A percentile compares a stretch with the other conserved stretches of the same genome.
Evolutionary conservation across 2,113 vertebrate species (phyloP).

Genomic region (Acrocephalus kingi): DNA sequence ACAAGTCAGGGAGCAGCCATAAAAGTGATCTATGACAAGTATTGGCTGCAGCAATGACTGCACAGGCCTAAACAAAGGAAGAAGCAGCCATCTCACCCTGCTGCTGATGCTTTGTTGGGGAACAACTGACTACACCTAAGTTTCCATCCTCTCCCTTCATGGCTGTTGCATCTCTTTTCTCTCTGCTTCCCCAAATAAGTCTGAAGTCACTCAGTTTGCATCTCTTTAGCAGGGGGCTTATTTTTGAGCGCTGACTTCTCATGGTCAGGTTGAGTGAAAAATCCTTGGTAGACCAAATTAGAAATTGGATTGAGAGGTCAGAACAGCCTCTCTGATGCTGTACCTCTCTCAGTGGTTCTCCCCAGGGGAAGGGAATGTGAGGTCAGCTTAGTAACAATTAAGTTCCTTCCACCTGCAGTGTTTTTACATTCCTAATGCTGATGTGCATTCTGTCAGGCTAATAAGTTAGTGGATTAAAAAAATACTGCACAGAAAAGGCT

Average conservation of each 20-base stretch:
- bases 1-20: neutral
- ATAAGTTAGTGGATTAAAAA: neutral
- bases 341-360: neutral
- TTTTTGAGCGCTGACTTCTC: constrained; percentile 34
- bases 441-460: neutral
- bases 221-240: constrained; percentile 24
- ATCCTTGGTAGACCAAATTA: neutral
- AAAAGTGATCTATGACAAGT: neutral
- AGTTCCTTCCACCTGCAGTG: neutral
- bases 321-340: neutral
- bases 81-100: neutral
- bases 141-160: neutral
- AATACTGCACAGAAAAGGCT: neutral
- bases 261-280: neutral
- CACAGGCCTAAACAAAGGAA: neutral
- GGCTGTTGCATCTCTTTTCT: neutral
- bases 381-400: neutral
- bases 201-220: neutral
- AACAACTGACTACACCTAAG: neutral
- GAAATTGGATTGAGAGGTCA: neutral
- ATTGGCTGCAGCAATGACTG: neutral
- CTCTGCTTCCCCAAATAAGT: constrained; percentile 31
- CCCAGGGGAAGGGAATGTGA: neutral
- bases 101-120: neutral
- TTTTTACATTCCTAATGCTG: neutral